Base-by-base conservation (phyloP, 2,797 vertebrate genomes). In the Platalea minor region DNA sequence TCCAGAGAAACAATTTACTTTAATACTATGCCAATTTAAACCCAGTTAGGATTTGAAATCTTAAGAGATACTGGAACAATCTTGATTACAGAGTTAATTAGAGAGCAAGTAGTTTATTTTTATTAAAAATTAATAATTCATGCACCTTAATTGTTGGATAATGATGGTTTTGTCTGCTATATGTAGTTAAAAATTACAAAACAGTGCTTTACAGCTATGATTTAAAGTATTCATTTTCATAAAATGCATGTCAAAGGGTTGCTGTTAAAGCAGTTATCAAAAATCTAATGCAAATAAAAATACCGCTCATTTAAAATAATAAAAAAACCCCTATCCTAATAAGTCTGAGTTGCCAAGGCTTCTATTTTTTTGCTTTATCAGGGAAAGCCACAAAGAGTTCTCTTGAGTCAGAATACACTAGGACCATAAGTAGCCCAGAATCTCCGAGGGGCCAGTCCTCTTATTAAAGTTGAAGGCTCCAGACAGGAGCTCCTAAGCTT, bases 121-220 rank as follows among this genome's bases (percentile, higher is more conserved):
- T 50, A 83, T 89, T 81, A 68, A 91, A 92, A 92, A 67, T 75
- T 88, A 96, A 87, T 93, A 75, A 93, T 86, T 92, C 24, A 80
- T 80, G 39, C 13, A 82, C 28, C 28, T 69, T 86, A 91, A 92
- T 75, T 78, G 13, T 82, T 48, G 21, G 12, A 68, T 86, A 94
- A 86, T 78, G 20, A 84, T 11, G 21, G 31, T 21, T 94, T 89
- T 93, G 41, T 87, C 77, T 81, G 45, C 25, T 53, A 72, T 51
- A 84, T 29, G 33, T n/a, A 72, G 56, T 64, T 72, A 41, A 76
- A 81, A 81, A 78, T 61, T 78, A 89, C 21, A 64, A 68, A 94
- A 41, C 2, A 53, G 24, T 19, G n/a, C 25, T 82, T 88, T 84
- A 48, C 11, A 75, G 43, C 12, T 46, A 24, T 29, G 20, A 77